A percentile compares a stretch with the other conserved stretches of the same genome.
phyloP scores from a whole-genome alignment of 2,113 vertebrate genomes.

The Antennarius striatus region DNA sequence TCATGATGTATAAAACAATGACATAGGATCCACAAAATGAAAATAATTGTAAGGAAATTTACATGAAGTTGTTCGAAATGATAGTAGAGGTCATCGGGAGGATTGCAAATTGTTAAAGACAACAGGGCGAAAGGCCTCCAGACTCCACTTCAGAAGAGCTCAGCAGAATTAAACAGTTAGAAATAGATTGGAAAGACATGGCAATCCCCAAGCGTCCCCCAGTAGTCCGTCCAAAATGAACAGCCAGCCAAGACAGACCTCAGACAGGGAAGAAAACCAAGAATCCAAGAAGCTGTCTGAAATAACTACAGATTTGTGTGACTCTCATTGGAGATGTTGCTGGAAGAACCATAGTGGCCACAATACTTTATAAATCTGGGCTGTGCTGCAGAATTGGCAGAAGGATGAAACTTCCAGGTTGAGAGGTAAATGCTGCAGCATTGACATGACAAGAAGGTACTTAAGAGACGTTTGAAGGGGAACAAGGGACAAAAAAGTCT shows the following conservation, averaged over 20 bases:
- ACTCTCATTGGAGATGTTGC: constrained; percentile 6
- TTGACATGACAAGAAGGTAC: background rate
- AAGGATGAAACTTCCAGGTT: background rate
- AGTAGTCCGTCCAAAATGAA: constrained; percentile 16
- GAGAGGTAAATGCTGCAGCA: background rate
- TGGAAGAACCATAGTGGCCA: constrained; percentile 25
- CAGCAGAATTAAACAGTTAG: constrained; percentile 16
- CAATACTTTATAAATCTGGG: constrained; percentile 23
- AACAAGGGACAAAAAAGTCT: constrained; percentile 22
- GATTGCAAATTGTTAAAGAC: background rate
- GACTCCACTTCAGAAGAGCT: background rate
- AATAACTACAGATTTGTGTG: constrained; percentile 20
- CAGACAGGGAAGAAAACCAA: constrained; percentile 27
- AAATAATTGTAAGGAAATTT: background rate
- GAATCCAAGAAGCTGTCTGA: constrained; percentile 29
- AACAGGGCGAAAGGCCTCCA: background rate
- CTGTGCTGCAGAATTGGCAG: background rate
- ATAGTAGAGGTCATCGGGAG: background rate
- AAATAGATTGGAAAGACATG: constrained; percentile 28
- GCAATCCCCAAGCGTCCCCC: constrained; percentile 1
- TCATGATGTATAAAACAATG: background rate
- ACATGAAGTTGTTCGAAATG: constrained; percentile 8
- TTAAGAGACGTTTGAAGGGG: constrained; percentile 16
- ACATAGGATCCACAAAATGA: background rate
- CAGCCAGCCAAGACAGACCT: constrained; percentile 32